Base-by-base conservation (phyloP, 2,888 invertebrate genomes). In the Thereva unica region DNA sequence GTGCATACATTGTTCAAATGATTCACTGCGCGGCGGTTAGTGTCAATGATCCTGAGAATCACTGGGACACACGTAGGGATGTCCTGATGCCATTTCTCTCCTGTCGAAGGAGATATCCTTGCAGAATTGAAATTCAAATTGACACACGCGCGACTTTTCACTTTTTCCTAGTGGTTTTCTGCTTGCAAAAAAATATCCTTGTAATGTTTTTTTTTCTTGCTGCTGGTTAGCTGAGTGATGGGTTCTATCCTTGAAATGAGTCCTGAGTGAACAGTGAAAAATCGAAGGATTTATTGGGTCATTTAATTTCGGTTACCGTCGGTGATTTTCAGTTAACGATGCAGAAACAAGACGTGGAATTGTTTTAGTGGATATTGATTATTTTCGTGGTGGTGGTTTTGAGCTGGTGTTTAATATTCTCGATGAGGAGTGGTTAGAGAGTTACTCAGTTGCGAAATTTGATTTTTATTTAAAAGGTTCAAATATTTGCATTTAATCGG, bases 61-160 rank as follows among this genome's bases (percentile, higher is more conserved):
- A 23, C 23, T 23, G 23, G 23, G 10, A 8, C 9, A 44, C 9
- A 44, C n/a, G 10, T 5, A 44, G 9, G 9, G 44, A 8, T 4
- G 9, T 42, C 8, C 42, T 9, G 9, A 42, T 7, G 42, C 7
- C 9, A 42, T 42, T 4, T 42, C 4, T 42, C 9, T 42, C 9
- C 9, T 42, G 3, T 4, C 42, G 3, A 8, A 8, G 42, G 8
- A 42, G 4, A 42, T 8, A 42, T 42, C 9, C 23, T 23, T 23
- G 23, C 5, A 47, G 12, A 47, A 47, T 47, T 12, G 47, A 47
- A 47, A 12, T 47, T 47, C 9, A 47, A 47, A 47, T 47, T 47
- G 47, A 47, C 7, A 47, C 47, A 47, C 47, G 47, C 12, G 47
- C 10, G 23, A 23, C 23, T 23, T 23, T 23, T 23, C 47, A 12